Evolutionary conservation across 2,888 invertebrate species (phyloP), one percentile per base, ranked within the genome.

Genomic region (Hybos culiciformis): DNA sequence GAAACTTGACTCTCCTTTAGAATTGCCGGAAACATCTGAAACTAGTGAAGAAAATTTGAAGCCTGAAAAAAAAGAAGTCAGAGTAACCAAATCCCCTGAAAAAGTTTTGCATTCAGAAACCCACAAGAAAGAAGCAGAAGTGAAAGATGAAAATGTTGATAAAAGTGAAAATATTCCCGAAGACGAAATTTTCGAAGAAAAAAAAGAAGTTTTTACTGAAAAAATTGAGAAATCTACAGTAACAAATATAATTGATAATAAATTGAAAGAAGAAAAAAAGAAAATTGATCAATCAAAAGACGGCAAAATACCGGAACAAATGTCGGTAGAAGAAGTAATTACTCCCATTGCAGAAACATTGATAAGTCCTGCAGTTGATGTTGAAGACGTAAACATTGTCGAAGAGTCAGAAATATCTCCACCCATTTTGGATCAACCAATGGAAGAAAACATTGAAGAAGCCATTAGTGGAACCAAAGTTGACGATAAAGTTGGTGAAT

Each of bases 401-500:
- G 17, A 20, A 19, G 38, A 39, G 9, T n/a, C 26, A 19, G 24
- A 21, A 7, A 12, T 17, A 11, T 19, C 31, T 2, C n/a, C 18
- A n/a, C 18, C 15, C 5, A 20, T 20, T 17, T 26, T 33, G 2
- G 46, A 48, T 38, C 48, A 48, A 20, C 46, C 46, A n/a, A 48
- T 48, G 48, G 48, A 48, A 20, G 36, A 36, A 14, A 19, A 14
- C 21, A 12, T n/a, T 12, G 39, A 17, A 19, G 24, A 32, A 2
- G 20, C 11, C 12, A 26, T 37, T 24, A 39, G 47, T 12, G 46
- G 46, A 44, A 46, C 46, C n/a, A 63, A 63, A 48, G 60, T 63
- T 15, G 44, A 44, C 19, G 46, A 41, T 15, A 47, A 48, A 29
- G 17, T 24, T 31, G 63, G 61, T 45, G 55, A 57, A 9, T 58